phyloP scores from a whole-genome alignment of 23 tunicate genomes.

The Phallusia fumigata region DNA sequence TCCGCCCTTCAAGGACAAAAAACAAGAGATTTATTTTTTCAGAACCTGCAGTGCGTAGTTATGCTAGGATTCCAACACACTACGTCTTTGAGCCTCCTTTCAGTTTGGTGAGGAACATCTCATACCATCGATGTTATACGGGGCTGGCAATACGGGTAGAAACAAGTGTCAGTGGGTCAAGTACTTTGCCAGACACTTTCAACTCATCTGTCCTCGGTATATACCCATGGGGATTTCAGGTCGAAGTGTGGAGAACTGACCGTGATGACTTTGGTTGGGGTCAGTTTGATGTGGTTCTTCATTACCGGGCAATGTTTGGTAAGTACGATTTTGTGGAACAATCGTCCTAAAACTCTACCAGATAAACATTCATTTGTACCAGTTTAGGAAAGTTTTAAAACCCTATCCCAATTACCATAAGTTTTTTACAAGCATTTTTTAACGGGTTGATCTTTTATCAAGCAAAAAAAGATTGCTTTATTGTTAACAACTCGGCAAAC shows the following conservation, averaged over 20 bases:
- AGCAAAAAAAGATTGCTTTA: too few relatives aligned
- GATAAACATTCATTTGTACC: too few relatives aligned
- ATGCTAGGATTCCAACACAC: neutral
- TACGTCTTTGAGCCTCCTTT: neutral
- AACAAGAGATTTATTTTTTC: neutral
- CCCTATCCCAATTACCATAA: too few relatives aligned
- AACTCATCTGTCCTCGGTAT: neutral
- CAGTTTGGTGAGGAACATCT: neutral
- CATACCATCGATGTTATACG: neutral
- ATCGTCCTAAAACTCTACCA: too few relatives aligned
- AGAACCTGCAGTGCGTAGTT: neutral
- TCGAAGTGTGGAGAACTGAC: neutral
- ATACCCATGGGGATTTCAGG: conserved; percentile 7
- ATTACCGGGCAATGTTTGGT: neutral
- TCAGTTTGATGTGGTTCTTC: neutral
- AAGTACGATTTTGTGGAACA: neutral
- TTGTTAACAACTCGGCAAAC: too few relatives aligned
- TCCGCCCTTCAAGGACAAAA: too few relatives aligned
- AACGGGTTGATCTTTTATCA: too few relatives aligned
- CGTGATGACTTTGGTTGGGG: neutral
- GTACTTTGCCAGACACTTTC: neutral
- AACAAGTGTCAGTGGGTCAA: neutral
- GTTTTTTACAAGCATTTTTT: too few relatives aligned
- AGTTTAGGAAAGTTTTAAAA: too few relatives aligned
- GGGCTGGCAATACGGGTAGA: neutral